A percentile compares a stretch with the other conserved stretches of the same genome.
Conservation (phyloP, 2,113 vertebrate genomes). For the Phoenicopterus ruber region DNA sequence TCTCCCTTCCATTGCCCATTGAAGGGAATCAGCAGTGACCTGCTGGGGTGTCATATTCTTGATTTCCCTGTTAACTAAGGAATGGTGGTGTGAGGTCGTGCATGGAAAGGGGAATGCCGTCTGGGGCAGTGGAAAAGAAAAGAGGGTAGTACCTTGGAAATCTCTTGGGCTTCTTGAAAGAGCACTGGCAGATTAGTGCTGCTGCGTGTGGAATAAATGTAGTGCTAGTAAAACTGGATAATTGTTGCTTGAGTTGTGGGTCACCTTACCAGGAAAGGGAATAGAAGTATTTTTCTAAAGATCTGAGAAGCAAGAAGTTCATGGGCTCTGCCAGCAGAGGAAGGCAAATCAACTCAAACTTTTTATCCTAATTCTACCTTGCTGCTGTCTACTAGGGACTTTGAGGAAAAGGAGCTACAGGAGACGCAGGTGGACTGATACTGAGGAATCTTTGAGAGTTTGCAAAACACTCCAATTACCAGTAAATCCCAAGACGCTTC, state of each 20-base stretch:
- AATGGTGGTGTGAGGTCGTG: neutral
- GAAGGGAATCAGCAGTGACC: neutral
- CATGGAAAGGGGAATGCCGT: neutral
- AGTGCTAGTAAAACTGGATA: neutral
- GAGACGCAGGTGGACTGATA: slow-evolving; percentile 16
- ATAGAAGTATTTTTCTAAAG: neutral
- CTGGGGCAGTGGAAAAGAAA: neutral
- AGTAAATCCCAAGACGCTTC: slow-evolving; percentile 24
- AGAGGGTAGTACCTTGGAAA: neutral
- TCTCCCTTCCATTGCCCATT: neutral
- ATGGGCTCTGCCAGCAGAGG: neutral
- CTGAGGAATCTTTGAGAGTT: slow-evolving; percentile 47
- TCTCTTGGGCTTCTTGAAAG: neutral
- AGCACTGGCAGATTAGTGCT: neutral
- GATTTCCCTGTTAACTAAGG: neutral
- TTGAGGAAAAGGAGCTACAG: slow-evolving; percentile 19
- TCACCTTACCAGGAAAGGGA: neutral
- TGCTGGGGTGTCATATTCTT: neutral
- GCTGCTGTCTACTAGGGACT: neutral
- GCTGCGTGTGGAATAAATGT: neutral
- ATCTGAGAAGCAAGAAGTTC: neutral
- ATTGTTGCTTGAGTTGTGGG: neutral
- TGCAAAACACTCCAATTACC: slow-evolving; percentile 64
- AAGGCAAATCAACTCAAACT: slow-evolving; percentile 6
- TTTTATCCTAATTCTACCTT: neutral